Conservation (phyloP, 2,888 invertebrate genomes). For the Sinodicranocentrus sp. region DNA sequence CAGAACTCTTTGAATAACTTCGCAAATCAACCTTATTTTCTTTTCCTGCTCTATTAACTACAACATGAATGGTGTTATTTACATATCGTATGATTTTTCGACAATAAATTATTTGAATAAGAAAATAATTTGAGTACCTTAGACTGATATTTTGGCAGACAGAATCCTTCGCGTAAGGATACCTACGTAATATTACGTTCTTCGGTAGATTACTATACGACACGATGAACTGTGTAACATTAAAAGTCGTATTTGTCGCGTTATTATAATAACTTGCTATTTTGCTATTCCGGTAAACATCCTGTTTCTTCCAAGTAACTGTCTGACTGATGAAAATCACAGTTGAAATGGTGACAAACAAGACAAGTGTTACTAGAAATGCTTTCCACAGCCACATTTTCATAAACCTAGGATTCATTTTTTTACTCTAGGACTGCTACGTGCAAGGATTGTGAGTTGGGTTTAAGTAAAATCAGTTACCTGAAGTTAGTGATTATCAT, state of each 20-base stretch:
- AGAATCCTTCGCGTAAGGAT: conserved; percentile 25
- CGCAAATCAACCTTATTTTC: too few relatives aligned
- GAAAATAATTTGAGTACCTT: conserved; percentile 22
- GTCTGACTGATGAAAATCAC: neutral
- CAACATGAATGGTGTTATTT: too few relatives aligned
- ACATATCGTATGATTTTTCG: neutral
- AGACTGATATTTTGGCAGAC: conserved; percentile 47
- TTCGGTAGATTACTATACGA: neutral
- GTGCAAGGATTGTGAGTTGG: too few relatives aligned
- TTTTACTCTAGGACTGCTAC: neutral
- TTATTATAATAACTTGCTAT: too few relatives aligned
- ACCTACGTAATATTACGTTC: conserved; percentile 20
- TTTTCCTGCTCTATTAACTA: too few relatives aligned
- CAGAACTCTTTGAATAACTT: neutral
- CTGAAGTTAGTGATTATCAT: neutral
- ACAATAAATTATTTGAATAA: neutral
- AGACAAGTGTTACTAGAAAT: neutral
- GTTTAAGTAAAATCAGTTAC: too few relatives aligned
- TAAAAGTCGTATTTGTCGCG: neutral
- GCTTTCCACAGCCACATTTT: conserved; percentile 6
- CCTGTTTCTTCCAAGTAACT: neutral
- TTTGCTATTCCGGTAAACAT: neutral
- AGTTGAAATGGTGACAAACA: conserved; percentile 1
- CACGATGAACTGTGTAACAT: too few relatives aligned
- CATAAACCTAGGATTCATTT: neutral